Evolutionary conservation across 2,113 vertebrate species (phyloP).

Genomic region (Erythrolamprus reginae): DNA sequence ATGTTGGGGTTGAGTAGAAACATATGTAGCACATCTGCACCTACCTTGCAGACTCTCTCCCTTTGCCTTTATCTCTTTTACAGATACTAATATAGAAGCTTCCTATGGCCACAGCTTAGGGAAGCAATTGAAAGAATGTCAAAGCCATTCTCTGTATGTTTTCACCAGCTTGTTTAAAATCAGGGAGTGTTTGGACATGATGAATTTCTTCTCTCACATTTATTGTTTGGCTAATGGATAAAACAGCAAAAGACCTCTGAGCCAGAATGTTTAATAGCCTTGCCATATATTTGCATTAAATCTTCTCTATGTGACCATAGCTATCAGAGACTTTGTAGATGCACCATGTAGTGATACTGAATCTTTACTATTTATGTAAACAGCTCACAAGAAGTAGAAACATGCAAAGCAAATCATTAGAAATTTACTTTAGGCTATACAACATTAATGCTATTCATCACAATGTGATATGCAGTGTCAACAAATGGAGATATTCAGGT

Average conservation of each 20-base stretch:
- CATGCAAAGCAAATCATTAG: background rate
- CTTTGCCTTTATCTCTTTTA: background rate
- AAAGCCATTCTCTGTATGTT: background rate
- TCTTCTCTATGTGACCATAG: background rate
- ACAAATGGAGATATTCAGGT: slow-evolving; percentile 3
- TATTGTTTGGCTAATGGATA: slow-evolving; percentile 7
- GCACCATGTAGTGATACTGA: background rate
- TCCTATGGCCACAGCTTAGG: background rate
- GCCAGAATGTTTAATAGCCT: background rate
- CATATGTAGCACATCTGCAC: background rate
- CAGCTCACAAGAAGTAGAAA: background rate
- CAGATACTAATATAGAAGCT: background rate
- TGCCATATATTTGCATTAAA: rapidly evolving
- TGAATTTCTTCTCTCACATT: background rate
- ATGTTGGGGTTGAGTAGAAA: background rate
- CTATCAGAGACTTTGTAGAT: background rate
- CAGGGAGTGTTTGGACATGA: slow-evolving; percentile 1
- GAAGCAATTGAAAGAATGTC: background rate
- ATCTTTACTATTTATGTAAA: slow-evolving; percentile 5
- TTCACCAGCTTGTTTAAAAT: background rate
- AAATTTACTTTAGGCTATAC: background rate
- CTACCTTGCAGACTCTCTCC: background rate
- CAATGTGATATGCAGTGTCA: background rate
- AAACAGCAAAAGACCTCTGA: background rate
- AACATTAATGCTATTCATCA: background rate